phyloP scores from a whole-genome alignment of 2,888 invertebrate genomes.

The Mesodorylaimus sp. region DNA sequence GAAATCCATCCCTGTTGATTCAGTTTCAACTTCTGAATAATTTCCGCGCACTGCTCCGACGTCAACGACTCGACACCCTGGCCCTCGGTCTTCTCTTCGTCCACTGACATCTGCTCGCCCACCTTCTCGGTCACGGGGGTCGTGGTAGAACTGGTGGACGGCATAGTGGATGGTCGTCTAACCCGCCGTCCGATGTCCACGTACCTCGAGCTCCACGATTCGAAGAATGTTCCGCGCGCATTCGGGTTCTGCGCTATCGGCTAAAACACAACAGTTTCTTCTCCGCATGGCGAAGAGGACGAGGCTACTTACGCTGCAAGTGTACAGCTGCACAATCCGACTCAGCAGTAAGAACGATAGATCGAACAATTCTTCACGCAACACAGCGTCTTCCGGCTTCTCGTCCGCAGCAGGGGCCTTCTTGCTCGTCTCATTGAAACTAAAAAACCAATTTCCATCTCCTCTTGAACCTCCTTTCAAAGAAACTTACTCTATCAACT shows the following conservation, averaged over 20 bases:
- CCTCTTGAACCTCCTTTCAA: background rate
- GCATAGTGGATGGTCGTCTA: too few species aligned
- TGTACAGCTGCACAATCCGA: constrained; percentile 10
- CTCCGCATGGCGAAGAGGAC: background rate
- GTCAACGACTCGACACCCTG: too few species aligned
- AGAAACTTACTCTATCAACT: constrained; percentile 9
- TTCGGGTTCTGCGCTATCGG: too few species aligned
- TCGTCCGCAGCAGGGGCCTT: background rate
- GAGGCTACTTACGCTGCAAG: background rate
- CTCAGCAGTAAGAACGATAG: constrained; percentile 12
- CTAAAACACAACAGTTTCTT: too few species aligned
- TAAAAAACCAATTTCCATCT: background rate
- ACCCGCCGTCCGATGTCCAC: too few species aligned
- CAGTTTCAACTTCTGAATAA: background rate
- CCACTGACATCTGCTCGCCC: too few species aligned
- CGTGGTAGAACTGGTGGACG: too few species aligned
- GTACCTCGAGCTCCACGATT: too few species aligned
- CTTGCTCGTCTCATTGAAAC: background rate
- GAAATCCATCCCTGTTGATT: background rate
- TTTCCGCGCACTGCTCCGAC: too few species aligned
- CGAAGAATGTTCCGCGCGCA: too few species aligned
- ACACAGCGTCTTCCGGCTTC: background rate
- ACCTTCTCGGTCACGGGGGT: too few species aligned
- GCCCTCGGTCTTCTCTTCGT: too few species aligned
- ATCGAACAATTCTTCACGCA: constrained; percentile 9